A percentile compares a stretch with the other conserved stretches of the same genome.
These are phyloP conservation scores for Gryllus bimaculatus DNA, from an alignment of 1,140 invertebrate genomes.

Conservation along the genomic window DNA sequence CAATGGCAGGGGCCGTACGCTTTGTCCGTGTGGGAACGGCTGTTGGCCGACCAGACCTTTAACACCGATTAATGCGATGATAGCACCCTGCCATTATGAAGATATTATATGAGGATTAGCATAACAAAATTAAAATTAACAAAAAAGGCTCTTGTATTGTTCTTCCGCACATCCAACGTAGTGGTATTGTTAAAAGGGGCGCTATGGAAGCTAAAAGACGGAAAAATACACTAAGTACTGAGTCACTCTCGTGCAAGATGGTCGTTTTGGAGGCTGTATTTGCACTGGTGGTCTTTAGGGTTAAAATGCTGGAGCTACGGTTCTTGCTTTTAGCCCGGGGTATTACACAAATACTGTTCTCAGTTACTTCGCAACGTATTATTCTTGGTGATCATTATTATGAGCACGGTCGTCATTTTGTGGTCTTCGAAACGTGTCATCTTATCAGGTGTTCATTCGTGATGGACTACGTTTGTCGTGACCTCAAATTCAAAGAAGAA, in stretches of 20 bases:
- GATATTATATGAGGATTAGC: background rate
- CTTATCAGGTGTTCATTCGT: too few species aligned
- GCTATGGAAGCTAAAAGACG: background rate
- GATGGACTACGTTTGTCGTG: too few species aligned
- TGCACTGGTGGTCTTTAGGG: too few species aligned
- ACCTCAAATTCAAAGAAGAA: too few species aligned
- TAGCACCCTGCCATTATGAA: background rate
- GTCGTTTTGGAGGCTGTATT: too few species aligned
- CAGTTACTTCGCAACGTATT: too few species aligned
- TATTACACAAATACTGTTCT: too few species aligned
- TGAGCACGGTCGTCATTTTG: too few species aligned
- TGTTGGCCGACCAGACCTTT: background rate
- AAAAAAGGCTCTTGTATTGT: background rate
- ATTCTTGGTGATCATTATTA: too few species aligned
- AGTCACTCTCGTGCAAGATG: background rate
- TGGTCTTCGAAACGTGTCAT: too few species aligned
- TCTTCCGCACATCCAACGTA: background rate
- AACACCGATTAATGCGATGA: background rate
- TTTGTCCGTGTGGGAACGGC: background rate
- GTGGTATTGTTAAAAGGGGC: background rate
- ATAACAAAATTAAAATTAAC: slow-evolving; percentile 6
- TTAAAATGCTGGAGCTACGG: too few species aligned
- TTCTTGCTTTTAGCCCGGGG: too few species aligned
- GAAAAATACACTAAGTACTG: background rate
- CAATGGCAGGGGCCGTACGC: background rate